Percentiles rank a stretch among this genome's conserved stretches.
phyloP scores from a whole-genome alignment of 2,113 vertebrate genomes.

The Corapipo altera region DNA sequence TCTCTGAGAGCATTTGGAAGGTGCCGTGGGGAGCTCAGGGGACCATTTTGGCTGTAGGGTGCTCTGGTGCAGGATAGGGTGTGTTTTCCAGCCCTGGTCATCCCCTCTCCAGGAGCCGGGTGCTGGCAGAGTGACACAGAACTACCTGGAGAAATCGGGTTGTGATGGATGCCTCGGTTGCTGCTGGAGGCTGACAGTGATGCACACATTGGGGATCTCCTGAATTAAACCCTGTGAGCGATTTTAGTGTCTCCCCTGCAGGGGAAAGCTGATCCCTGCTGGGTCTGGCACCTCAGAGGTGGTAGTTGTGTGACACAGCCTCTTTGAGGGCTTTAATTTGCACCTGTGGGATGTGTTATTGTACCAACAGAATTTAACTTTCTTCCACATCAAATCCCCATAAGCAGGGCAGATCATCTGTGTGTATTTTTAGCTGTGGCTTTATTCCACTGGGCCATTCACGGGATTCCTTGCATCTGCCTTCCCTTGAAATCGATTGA shows the following conservation, averaged over 20 bases:
- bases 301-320: not conserved
- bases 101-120: fast-evolving
- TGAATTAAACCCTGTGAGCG: not conserved
- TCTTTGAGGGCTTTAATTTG: not conserved
- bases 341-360: not conserved
- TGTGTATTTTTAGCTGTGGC: not conserved
- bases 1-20: fast-evolving
- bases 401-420: not conserved
- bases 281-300: not conserved
- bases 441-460: not conserved
- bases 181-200: not conserved
- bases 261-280: not conserved
- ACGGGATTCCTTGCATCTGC: not conserved
- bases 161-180: fast-evolving
- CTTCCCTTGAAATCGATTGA: not conserved
- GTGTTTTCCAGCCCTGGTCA: not conserved
- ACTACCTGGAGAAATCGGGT: fast-evolving
- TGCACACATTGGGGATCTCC: not conserved
- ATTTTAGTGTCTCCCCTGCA: not conserved
- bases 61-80: fast-evolving
- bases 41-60: fast-evolving
- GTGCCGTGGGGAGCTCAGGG: not conserved
- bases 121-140: not conserved
- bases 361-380: not conserved
- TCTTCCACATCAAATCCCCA: not conserved